phyloP scores from a whole-genome alignment of 2,888 invertebrate species.

The Eristalis tenax region DNA sequence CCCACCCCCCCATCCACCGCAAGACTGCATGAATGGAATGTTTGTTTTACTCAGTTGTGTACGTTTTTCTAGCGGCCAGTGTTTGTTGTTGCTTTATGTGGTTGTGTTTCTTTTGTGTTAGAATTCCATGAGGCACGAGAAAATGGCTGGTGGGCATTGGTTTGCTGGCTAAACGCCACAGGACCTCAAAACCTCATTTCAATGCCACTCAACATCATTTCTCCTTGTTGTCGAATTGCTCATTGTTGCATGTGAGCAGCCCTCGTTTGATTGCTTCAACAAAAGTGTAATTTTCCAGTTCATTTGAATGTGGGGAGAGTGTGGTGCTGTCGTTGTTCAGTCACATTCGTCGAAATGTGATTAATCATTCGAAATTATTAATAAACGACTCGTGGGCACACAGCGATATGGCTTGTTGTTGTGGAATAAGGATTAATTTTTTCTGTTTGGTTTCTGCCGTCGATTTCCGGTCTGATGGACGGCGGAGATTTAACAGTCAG shows the following conservation, averaged over 20 bases:
- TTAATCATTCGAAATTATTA: conserved; percentile 49
- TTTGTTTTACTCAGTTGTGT: background rate
- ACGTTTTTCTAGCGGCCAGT: background rate
- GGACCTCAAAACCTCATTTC: conserved; percentile 60
- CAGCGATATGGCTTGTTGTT: too few species aligned
- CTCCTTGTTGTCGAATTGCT: conserved; percentile 42
- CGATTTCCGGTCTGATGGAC: background rate
- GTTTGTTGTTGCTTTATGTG: background rate
- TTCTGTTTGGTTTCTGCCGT: background rate
- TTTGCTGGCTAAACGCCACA: conserved; percentile 37
- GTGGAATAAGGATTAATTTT: too few species aligned
- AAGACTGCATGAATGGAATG: conserved; percentile 34
- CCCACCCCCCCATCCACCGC: background rate
- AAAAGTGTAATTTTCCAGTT: conserved; percentile 59
- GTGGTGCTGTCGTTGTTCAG: background rate
- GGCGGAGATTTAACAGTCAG: background rate
- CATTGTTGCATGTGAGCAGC: conserved; percentile 47
- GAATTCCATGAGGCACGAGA: background rate
- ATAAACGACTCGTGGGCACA: conserved; percentile 35
- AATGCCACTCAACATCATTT: conserved; percentile 43
- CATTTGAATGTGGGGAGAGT: conserved; percentile 44
- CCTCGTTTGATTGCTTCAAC: conserved; percentile 37
- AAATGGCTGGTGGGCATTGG: background rate
- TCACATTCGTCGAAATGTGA: conserved; percentile 12
- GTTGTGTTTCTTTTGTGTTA: background rate